Evolutionary conservation across 1,140 invertebrate genomes (phyloP), one percentile per base, ranked within the genome.

Genomic region (Orius insidiosus): DNA sequence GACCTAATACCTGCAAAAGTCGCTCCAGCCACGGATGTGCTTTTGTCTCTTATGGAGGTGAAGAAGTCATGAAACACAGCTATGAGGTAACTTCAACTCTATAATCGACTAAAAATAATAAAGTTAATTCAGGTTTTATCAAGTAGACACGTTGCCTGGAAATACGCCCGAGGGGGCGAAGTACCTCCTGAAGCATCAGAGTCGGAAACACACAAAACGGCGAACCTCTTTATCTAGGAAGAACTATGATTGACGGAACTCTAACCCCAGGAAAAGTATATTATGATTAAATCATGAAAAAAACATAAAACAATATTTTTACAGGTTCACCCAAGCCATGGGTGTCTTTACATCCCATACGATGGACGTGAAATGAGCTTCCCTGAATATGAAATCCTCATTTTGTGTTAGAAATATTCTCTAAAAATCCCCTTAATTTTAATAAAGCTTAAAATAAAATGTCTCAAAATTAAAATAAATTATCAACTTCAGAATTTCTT

Each of bases 1-100:
- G 79, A 84, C 55, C 64, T 80, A 54, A 51, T 84, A 7, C 81
- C 82, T 9, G 79, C 78, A 0, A 85, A 85, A 63, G 68, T 85
- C 3, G 75, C 81, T 16, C 78, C 80, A 1, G 61, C 1, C 76
- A 72, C 56, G 64, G 68, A 24, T 65, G 67, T 0, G 75, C 72
- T 38, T 84, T 78, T 53, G 63, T 83, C 10, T 59, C 69, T 5
- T 71, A 69, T 51, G 66, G 60, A 5, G 78, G 79, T 5, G 61
- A 70, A 51, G 80, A 82, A 59, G 63, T 75, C 37, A 43, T 59
- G 1, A 72, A 74, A 53, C 59, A 69, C 36, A 62, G 71, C 35
- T 84, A 70, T 59, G 76, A 82, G 68, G 78, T 80, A 41, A 53
- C 24, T 7, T 4, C 7, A 24, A 24, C 3, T 4, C 7, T 24